Conservation (phyloP, 1,140 invertebrate genomes). For the Drosophila sturtevanti region DNA sequence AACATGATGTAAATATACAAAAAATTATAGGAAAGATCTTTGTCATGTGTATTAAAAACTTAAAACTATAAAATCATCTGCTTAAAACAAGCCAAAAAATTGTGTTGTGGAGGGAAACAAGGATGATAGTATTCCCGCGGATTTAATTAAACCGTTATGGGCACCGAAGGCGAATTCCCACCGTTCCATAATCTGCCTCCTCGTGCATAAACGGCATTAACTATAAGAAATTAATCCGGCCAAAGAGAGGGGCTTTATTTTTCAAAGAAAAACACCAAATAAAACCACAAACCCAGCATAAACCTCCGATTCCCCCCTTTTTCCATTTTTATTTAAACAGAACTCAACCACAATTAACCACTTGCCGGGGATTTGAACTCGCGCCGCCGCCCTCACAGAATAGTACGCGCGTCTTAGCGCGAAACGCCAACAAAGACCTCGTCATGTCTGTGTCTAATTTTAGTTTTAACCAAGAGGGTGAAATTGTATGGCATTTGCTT, state of each 20-base stretch:
- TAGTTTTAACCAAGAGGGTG: neutral
- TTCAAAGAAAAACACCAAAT: neutral
- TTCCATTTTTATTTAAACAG: no score
- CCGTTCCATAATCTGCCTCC: neutral
- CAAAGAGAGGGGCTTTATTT: neutral
- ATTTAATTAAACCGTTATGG: slow-evolving; percentile 16
- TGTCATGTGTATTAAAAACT: no score
- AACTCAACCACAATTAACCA: no score
- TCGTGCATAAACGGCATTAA: slow-evolving; percentile 14
- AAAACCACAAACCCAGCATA: no score
- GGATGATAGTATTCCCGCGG: slow-evolving; percentile 16
- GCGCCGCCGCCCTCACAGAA: neutral
- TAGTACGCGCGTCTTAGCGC: neutral
- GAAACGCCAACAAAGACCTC: neutral
- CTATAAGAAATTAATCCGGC: slow-evolving; percentile 12
- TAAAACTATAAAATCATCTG: no score
- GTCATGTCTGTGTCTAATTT: neutral
- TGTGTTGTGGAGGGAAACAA: slow-evolving; percentile 7
- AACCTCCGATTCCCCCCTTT: no score
- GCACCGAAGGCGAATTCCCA: slow-evolving; percentile 17
- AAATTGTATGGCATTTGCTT: neutral
- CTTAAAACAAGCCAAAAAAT: neutral
- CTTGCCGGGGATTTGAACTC: neutral
- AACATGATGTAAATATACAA: no score
- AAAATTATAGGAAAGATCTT: no score